Evolutionary conservation across 2,888 invertebrate genomes (phyloP).

Genomic region (Drosophila niveifrons): DNA sequence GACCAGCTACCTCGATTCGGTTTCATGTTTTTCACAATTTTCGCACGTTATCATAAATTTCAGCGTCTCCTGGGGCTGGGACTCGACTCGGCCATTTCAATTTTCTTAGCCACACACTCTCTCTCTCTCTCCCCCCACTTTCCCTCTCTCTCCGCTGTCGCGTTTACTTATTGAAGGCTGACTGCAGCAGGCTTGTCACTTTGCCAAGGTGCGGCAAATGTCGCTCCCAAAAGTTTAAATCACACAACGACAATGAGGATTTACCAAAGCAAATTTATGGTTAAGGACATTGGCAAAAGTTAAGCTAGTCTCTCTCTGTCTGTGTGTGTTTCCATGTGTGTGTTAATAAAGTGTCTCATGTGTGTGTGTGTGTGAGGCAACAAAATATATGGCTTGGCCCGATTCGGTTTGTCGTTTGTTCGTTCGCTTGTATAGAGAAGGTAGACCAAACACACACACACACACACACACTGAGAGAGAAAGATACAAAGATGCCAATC

Average conservation of each 20-base stretch:
- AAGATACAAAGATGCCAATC: conserved; percentile 81
- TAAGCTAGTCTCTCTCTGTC: conserved; percentile 57
- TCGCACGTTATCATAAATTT: conserved; percentile 70
- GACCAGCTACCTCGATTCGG: background rate
- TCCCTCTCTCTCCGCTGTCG: conserved; percentile 25
- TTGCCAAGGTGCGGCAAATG: conserved; percentile 44
- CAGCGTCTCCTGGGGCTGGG: conserved; percentile 56
- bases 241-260: conserved; percentile 84
- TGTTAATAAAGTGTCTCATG: conserved; percentile 53
- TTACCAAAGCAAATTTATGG: conserved; percentile 83
- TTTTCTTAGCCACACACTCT: conserved; percentile 57
- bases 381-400: conserved; percentile 58
- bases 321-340: conserved; percentile 26
- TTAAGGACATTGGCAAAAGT: conserved; percentile 76
- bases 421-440: conserved; percentile 4
- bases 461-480: conserved; percentile 21
- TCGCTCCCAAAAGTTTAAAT: conserved; percentile 82
- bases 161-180: conserved; percentile 47
- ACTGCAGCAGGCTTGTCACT: conserved; percentile 43
- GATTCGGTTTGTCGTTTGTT: conserved; percentile 12
- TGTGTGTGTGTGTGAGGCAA: conserved; percentile 40
- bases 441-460: conserved; percentile 34
- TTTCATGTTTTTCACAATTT: conserved; percentile 57
- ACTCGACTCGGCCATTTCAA: conserved; percentile 66
- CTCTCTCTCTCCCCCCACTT: background rate